Percentiles rank a stretch among this genome's conserved stretches.
Evolutionary conservation across 2,113 vertebrate genomes (phyloP).

Genomic region (Zosterops hypoxanthus): DNA sequence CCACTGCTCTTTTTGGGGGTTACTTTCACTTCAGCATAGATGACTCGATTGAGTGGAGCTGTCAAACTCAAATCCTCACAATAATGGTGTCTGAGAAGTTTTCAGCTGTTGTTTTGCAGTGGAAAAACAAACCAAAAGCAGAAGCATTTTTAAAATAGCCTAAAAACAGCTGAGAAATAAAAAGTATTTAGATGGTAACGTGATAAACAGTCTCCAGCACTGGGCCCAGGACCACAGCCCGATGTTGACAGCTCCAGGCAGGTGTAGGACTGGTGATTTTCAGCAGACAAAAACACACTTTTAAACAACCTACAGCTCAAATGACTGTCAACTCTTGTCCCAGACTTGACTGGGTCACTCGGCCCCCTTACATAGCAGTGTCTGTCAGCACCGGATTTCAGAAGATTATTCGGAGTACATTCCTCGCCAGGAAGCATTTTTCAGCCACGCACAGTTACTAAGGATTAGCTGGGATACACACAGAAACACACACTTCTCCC

Average conservation of each 20-base stretch:
- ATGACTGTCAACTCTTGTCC: constrained; percentile 74
- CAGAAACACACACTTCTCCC: neutral
- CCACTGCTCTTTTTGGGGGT: neutral
- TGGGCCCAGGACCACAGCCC: neutral
- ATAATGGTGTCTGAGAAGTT: constrained; percentile 3
- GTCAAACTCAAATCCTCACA: neutral
- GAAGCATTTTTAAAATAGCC: constrained; percentile 73
- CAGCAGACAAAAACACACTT: constrained; percentile 57
- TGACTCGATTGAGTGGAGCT: neutral
- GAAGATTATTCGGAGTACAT: constrained; percentile 79
- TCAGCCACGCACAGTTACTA: constrained; percentile 68
- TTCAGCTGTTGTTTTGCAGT: constrained; percentile 79
- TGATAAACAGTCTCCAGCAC: constrained; percentile 61
- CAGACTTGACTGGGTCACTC: constrained; percentile 74
- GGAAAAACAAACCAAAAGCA: constrained; percentile 60
- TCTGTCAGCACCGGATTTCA: constrained; percentile 81
- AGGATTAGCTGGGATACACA: constrained; percentile 49
- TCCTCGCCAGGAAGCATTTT: constrained; percentile 79
- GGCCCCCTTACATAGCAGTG: constrained; percentile 75
- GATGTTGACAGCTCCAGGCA: constrained; percentile 60
- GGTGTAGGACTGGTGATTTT: constrained; percentile 59
- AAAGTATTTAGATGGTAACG: constrained; percentile 66
- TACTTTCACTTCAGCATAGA: neutral
- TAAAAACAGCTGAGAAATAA: constrained; percentile 72
- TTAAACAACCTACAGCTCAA: constrained; percentile 71